phyloP scores from a whole-genome alignment of 2,797 vertebrate species.

The Macropodus opercularis region DNA sequence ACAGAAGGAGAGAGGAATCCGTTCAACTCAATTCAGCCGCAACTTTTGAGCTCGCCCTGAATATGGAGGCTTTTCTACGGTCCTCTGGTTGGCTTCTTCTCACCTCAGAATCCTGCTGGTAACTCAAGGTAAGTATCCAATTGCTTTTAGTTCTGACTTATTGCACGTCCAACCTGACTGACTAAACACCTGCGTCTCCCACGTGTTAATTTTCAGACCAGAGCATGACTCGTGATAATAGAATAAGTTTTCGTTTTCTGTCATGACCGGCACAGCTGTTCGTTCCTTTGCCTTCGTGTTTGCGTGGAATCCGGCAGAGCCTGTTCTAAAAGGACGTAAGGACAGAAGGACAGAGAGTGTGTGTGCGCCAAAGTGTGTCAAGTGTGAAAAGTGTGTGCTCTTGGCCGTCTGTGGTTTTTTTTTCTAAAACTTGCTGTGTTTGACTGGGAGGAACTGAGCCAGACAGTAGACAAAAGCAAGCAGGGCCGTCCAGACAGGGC shows the following conservation, averaged over 20 bases:
- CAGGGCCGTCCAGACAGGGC: constrained; percentile 90
- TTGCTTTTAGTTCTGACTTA: constrained; percentile 8
- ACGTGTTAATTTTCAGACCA: background rate
- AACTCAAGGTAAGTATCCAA: constrained; percentile 78
- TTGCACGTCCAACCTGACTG: constrained; percentile 11
- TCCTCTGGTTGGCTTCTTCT: constrained; percentile 12
- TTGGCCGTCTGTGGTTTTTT: constrained; percentile 7
- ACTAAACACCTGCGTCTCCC: constrained; percentile 14
- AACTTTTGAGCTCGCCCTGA: constrained; percentile 59
- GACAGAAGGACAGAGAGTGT: constrained; percentile 29
- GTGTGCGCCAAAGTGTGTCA: constrained; percentile 57
- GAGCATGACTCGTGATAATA: background rate
- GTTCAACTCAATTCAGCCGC: constrained; percentile 68
- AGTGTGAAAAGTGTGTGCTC: constrained; percentile 42
- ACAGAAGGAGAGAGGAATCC: constrained; percentile 53
- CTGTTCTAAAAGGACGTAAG: constrained; percentile 54
- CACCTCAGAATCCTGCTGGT: constrained; percentile 40
- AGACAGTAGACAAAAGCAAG: constrained; percentile 95
- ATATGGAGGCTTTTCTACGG: constrained; percentile 75
- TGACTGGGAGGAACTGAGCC: constrained; percentile 89
- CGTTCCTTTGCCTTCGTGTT: background rate
- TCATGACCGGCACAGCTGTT: constrained; percentile 4
- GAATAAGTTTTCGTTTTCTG: background rate
- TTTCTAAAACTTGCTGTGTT: constrained; percentile 56
- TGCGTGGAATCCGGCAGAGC: constrained; percentile 35